Conservation (phyloP, 2,113 vertebrate genomes). For the Cichladusa arquata region DNA sequence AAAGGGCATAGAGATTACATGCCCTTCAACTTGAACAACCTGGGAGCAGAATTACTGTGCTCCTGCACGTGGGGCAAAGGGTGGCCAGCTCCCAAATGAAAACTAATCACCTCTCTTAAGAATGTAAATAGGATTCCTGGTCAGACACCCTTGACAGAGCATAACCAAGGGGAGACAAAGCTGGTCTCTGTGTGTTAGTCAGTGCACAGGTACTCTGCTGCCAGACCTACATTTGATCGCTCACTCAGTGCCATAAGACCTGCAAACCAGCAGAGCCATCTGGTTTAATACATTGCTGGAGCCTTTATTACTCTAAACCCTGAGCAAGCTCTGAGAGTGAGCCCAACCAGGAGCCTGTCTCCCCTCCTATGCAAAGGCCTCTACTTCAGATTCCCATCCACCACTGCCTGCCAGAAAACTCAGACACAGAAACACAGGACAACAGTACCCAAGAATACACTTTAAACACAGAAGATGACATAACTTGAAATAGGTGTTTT, state of each 20-base stretch:
- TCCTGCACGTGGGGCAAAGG: neutral
- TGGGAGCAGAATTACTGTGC: neutral
- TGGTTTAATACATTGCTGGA: neutral
- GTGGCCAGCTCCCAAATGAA: neutral
- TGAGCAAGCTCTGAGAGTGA: neutral
- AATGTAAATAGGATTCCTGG: constrained; percentile 11
- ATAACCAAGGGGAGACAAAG: neutral
- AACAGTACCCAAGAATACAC: accelerated
- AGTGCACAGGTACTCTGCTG: neutral
- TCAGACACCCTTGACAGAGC: neutral
- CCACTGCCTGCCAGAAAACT: neutral
- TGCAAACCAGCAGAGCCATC: neutral
- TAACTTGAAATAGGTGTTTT: neutral
- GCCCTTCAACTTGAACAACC: neutral
- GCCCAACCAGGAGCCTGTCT: neutral
- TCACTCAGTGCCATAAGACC: neutral
- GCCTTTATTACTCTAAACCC: neutral
- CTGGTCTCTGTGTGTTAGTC: neutral
- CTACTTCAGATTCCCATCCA: neutral
- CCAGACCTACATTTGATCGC: neutral
- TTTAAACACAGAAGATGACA: neutral
- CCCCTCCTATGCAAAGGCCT: neutral
- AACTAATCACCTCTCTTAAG: neutral
- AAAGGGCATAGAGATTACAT: neutral
- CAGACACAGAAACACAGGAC: neutral